Base-by-base conservation (phyloP, 2,113 vertebrate genomes). In the Scolopax mira region DNA sequence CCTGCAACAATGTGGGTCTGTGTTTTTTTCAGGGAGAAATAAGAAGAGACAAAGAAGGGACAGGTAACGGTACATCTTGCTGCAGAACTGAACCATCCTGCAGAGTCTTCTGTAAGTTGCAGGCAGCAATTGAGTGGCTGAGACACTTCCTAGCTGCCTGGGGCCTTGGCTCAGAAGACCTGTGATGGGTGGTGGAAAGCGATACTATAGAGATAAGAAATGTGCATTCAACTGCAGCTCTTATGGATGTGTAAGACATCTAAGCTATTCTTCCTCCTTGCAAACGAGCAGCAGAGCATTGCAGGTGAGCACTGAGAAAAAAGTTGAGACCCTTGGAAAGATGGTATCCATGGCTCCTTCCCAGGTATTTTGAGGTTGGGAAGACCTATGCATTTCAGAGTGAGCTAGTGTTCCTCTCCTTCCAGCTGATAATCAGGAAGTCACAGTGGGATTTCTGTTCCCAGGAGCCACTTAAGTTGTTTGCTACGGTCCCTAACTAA, bases 101-200 rank as follows among this genome's bases (percentile, higher is more conserved):
- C 33, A 22, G 0, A 0, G 24, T n/a, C 16, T 82, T 48, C 64
- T 37, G 18, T 49, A 42, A 67, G 18, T 4, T 1, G 0, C 10
- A 30, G 31, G 25, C 24, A 49, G 24, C 1, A 0, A 23, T 3
- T 30, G n/a, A 31, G 49, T 7, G 39, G 15, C 35, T 55, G 31
- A 79, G 33, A 12, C 11, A 11, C 33, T 74, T 55, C 33, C 18
- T 42, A 41, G 18, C 24, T 74, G 31, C 18, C 21, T 42, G 31
- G 12, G 37, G 18, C 30, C 42, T 33, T 62, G 35, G 14, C 27
- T 87, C 24, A 55, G 62, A 44, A 44, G 22, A 65, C 10, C 41
- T 25, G 15, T 33, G 49, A 13, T 13, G 3, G 3, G 7, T 42
- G 31, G 19, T 78, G 22, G 48, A 41, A 77, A 61, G 18, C 11